Conservation (phyloP, 2,113 vertebrate genomes). For the Cranoglanis bouderius region DNA sequence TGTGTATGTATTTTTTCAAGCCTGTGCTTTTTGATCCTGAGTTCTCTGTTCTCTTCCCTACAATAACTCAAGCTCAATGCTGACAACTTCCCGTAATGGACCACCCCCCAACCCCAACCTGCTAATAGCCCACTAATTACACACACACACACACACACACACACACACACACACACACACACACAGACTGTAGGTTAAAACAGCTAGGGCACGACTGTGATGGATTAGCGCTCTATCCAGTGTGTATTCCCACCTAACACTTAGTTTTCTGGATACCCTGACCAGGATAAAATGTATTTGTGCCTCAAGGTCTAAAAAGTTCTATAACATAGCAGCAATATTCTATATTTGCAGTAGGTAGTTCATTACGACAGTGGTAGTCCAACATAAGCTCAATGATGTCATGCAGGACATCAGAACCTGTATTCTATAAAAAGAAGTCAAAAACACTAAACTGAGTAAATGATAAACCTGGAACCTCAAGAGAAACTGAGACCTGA, state of each 20-base stretch:
- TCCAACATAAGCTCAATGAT: background rate
- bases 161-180: slow-evolving; percentile 18
- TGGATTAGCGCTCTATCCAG: background rate
- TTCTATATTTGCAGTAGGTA: background rate
- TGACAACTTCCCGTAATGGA: slow-evolving; percentile 9
- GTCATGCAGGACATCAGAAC: background rate
- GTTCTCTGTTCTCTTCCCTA: slow-evolving; percentile 7
- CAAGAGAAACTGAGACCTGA: background rate
- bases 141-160: slow-evolving; percentile 9
- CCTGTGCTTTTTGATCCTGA: background rate
- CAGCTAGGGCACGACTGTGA: background rate
- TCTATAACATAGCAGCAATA: background rate
- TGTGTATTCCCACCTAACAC: background rate
- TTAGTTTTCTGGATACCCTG: background rate
- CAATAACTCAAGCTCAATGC: slow-evolving; percentile 1
- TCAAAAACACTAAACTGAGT: background rate
- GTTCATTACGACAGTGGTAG: background rate
- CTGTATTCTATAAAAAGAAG: background rate
- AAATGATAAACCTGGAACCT: background rate
- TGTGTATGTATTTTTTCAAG: background rate
- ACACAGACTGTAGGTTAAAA: background rate
- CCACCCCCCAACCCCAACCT: background rate
- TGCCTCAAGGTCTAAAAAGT: background rate
- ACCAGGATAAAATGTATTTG: background rate
- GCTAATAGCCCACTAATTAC: background rate